phyloP scores from a whole-genome alignment of 2,888 invertebrate genomes.

The Agelastica alni region DNA sequence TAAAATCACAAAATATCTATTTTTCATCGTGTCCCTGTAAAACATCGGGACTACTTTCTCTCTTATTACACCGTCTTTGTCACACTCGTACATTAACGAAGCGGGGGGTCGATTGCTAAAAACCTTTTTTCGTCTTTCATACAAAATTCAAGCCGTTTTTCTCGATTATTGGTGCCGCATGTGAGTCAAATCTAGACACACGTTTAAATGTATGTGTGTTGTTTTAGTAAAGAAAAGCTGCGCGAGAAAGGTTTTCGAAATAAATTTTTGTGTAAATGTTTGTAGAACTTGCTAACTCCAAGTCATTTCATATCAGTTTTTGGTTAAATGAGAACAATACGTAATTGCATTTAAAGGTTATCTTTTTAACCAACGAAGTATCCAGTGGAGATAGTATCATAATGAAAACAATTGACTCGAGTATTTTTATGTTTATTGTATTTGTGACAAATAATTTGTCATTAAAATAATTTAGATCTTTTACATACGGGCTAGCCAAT shows the following conservation, averaged over 20 bases:
- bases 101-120: constrained; percentile 56
- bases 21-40: constrained; percentile 15
- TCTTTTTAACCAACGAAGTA: too few species aligned
- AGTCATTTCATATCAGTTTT: too few species aligned
- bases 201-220: constrained; percentile 40
- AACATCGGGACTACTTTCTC: too few species aligned
- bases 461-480: too few species aligned
- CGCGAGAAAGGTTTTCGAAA: not conserved
- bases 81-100: constrained; percentile 51
- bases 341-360: too few species aligned
- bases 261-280: not conserved
- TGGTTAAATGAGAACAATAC: too few species aligned
- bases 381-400: too few species aligned
- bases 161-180: constrained; percentile 54
- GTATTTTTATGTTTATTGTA: too few species aligned
- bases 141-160: constrained; percentile 57
- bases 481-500: too few species aligned
- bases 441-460: too few species aligned
- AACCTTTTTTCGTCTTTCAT: constrained; percentile 56
- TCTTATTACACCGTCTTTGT: constrained; percentile 26
- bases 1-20: too few species aligned
- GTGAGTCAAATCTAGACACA: constrained; percentile 51
- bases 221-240: constrained; percentile 34
- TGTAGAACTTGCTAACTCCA: not conserved
- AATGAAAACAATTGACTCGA: too few species aligned